Base-by-base conservation (phyloP, 2,113 vertebrate species). In the Casuarius casuarius region DNA sequence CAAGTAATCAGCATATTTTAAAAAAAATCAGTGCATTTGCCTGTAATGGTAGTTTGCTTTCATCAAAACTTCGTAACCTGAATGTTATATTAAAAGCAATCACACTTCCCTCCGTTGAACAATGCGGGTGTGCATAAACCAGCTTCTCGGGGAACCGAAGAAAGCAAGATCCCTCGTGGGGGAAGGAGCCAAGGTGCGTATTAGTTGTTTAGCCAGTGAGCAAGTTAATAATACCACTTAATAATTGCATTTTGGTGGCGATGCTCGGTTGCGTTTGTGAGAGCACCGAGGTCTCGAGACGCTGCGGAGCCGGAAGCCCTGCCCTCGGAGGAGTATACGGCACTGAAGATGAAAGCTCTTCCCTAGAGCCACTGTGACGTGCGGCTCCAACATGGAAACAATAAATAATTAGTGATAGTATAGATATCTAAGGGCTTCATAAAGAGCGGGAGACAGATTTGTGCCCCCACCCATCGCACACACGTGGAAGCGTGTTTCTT, bases 331-430 rank as follows among this genome's bases (percentile, higher is more conserved):
- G 89, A 84, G 67, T 54, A 66, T 9, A 12, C 83, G 86, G 49
- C 63, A 29, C 1, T 10, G 18, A 67, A 93, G 94, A 96, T 95
- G 90, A 94, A 90, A 92, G 88, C 29, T 79, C n/a, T 91, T 94
- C 96, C 90, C 79, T 68, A 49, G 94, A 67, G 80, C 85, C n/a
- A 3, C 74, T n/a, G 8, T 73, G 89, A 87, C 0, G 2, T 10
- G 56, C 42, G 1, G 14, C 13, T 46, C 56, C 46, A 11, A 63
- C 83, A 46, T n/a, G 85, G 92, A 59, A 89, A 62, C 68, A 52
- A 17, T 48, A 20, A 54, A 81, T 78, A 31, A 59, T 86, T 85
- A 66, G 15, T n/a, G 46, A 56, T 84, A 12, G 19, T 14, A 18
- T 5, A 42, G 65, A 44, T 71, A 48, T 12, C 0, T 2, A 12